Percentiles rank a stretch among this genome's conserved stretches.
These are phyloP conservation scores for Tringa solitaria DNA, from an alignment of 2,113 vertebrate species.

Conservation along the genomic window DNA sequence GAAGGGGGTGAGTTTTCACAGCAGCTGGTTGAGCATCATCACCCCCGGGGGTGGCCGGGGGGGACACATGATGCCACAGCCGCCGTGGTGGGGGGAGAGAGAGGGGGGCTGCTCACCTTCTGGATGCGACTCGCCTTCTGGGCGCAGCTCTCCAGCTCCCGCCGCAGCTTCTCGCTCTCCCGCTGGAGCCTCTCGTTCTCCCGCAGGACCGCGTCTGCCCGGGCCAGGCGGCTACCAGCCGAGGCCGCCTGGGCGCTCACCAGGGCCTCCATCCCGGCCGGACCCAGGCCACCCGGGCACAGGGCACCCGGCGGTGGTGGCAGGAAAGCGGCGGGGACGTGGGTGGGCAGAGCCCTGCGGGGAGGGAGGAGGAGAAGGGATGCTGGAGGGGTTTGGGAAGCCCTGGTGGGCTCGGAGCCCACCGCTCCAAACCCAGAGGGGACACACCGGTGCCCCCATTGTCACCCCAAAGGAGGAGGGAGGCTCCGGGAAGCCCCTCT, in stretches of 20 bases:
- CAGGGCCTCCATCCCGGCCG: conserved; percentile 73
- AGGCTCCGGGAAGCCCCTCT: background rate
- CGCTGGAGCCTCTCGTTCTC: conserved; percentile 88
- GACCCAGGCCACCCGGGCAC: conserved; percentile 66
- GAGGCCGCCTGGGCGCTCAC: conserved; percentile 51
- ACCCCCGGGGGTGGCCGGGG: too few relatives aligned
- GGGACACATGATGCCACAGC: accelerated
- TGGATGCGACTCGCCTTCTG: conserved; percentile 88
- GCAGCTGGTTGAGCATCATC: conserved; percentile 18
- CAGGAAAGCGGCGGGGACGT: conserved; percentile 71
- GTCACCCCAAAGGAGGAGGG: background rate
- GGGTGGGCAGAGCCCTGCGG: conserved; percentile 81
- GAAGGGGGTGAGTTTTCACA: conserved; percentile 8
- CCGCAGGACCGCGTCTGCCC: conserved; percentile 76
- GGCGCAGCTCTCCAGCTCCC: conserved; percentile 79
- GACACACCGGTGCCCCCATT: accelerated
- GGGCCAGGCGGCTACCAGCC: conserved; percentile 70
- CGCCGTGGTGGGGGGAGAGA: too few relatives aligned
- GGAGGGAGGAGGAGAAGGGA: background rate
- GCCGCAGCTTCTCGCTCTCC: conserved; percentile 75
- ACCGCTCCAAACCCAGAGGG: accelerated
- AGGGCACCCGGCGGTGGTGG: conserved; percentile 52
- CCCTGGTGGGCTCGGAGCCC: too few relatives aligned
- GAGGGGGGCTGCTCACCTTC: conserved; percentile 79
- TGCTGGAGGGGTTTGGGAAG: background rate